phyloP scores from a whole-genome alignment of 2,888 invertebrate genomes.

The Pterostichus niger region DNA sequence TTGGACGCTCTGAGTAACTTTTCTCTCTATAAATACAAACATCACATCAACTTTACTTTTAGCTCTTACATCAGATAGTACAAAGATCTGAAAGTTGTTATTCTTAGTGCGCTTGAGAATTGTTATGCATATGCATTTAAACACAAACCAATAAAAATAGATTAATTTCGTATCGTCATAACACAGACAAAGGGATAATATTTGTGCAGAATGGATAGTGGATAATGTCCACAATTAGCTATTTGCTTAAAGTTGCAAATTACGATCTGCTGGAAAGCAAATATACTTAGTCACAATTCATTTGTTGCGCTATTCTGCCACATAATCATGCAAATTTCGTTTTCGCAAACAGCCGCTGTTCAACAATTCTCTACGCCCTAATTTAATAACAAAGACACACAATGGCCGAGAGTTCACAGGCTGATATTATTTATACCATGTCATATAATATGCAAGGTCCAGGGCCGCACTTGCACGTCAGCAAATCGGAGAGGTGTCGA shows the following conservation, averaged over 20 bases:
- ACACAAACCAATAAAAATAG: too few relatives aligned
- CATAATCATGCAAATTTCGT: constrained; percentile 56
- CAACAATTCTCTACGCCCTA: constrained; percentile 28
- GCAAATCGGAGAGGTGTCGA: too few relatives aligned
- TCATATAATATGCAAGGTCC: neutral
- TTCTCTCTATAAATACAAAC: too few relatives aligned
- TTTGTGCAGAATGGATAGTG: neutral
- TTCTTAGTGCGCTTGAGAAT: neutral
- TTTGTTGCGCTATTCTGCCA: constrained; percentile 17
- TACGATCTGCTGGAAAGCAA: neutral
- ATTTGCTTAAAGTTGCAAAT: too few relatives aligned
- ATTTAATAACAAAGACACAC: constrained; percentile 59
- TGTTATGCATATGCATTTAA: neutral
- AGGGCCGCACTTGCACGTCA: too few relatives aligned
- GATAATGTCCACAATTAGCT: too few relatives aligned
- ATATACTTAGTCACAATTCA: constrained; percentile 22
- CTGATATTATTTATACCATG: constrained; percentile 8
- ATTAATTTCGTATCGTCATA: too few relatives aligned
- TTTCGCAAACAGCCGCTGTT: constrained; percentile 47
- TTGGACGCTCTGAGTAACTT: too few relatives aligned
- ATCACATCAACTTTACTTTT: too few relatives aligned
- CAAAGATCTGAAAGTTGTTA: too few relatives aligned
- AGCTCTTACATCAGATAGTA: too few relatives aligned
- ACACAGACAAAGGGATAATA: too few relatives aligned
- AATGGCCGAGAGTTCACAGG: constrained; percentile 2